Evolutionary conservation across 2,888 invertebrate genomes (phyloP), one percentile per base, ranked within the genome.

Genomic region (Ormyrus nitidulus): DNA sequence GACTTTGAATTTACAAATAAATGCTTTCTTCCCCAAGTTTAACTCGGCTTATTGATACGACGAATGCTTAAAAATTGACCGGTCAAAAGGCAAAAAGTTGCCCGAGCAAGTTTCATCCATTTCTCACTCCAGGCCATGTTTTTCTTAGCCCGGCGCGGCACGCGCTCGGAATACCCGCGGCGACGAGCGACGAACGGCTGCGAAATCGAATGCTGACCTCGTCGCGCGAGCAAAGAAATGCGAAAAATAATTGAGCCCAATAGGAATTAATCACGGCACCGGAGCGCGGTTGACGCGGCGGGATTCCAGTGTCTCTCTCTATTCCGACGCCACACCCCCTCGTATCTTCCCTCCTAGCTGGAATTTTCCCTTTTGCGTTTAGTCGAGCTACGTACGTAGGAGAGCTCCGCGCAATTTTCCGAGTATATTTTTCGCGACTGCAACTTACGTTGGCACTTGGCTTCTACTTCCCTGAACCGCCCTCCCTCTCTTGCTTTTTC

Each of bases 401-500:
- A 4, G 34, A 34, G 4, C 53, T 68, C 19, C 73, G 70, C n/a
- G 76, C 82, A 79, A 79, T 79, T 78, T 78, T 79, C 69, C 51
- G 13, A 74, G 79, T 69, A 69, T 64, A 79, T 70, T 58, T 77
- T 73, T 69, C 69, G 68, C 68, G 46, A 48, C 72, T 59, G 13
- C 64, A 54, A 46, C 54, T 62, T 77, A 77, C 74, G 78, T 80
- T 79, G 59, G 69, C 58, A 34, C 34, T 34, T 66, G 44, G 48
- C 65, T 64, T 64, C 44, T 71, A 48, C 56, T 13, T 56, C 65
- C 73, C 13, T 48, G 49, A 11, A 10, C 34, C 56, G 7, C n/a
- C 7, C 56, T 13, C 77, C 53, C 58, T 74, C 68, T 13, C 48
- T 71, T 49, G 11, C 8, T 34, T 34, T 54, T 49, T 11, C 66